phyloP scores from a whole-genome alignment of 2,888 invertebrate genomes.

The Tenthredo livida region DNA sequence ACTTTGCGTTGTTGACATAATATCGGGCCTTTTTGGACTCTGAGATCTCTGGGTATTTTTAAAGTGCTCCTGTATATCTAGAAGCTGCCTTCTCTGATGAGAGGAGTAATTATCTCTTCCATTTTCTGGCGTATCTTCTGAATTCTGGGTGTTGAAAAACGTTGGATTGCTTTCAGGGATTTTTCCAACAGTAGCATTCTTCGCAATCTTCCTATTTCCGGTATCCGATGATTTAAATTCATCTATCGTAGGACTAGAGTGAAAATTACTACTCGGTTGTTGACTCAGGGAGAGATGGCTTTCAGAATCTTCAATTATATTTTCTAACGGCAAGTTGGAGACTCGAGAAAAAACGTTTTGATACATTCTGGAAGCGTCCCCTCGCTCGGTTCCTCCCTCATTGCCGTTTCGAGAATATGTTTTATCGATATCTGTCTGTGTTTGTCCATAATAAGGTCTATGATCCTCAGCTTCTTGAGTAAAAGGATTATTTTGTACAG shows the following conservation, averaged over 20 bases:
- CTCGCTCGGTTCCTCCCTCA: neutral
- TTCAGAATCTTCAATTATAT: conserved; percentile 75
- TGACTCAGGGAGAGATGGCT: conserved; percentile 73
- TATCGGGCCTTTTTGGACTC: conserved; percentile 8
- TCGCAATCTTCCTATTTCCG: conserved; percentile 24
- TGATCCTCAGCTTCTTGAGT: conserved; percentile 62
- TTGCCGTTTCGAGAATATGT: neutral
- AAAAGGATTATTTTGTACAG: conserved; percentile 72
- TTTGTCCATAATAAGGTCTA: conserved; percentile 17
- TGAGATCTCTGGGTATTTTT: neutral
- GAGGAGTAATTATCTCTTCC: conserved; percentile 14
- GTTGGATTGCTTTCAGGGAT: conserved; percentile 6
- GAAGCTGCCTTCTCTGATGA: conserved; percentile 21
- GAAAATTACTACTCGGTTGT: conserved; percentile 69
- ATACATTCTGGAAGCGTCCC: conserved; percentile 60
- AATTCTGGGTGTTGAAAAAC: neutral
- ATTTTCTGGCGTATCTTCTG: neutral
- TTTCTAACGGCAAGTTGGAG: conserved; percentile 68
- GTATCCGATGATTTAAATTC: conserved; percentile 34
- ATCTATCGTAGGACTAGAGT: conserved; percentile 63
- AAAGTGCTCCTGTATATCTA: conserved; percentile 13
- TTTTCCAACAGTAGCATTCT: neutral
- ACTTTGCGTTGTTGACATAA: neutral
- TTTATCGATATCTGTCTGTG: conserved; percentile 19
- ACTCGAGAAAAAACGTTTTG: conserved; percentile 65